Evolutionary conservation across 1,140 invertebrate genomes (phyloP).

Genomic region (Microvelia longipes): DNA sequence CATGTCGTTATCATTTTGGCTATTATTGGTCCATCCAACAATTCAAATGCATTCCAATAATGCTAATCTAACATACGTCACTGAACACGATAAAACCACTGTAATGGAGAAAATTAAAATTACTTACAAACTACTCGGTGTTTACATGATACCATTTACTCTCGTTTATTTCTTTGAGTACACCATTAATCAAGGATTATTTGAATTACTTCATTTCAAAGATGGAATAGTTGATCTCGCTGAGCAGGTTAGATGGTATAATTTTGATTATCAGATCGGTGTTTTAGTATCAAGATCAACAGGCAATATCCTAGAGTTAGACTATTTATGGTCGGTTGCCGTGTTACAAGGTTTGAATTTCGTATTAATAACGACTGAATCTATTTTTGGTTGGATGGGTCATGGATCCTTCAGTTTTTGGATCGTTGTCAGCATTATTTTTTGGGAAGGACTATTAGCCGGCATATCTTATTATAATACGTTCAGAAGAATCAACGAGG

Average conservation of each 20-base stretch:
- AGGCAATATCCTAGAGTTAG: conserved; percentile 52
- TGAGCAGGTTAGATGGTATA: conserved; percentile 69
- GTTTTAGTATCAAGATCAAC: conserved; percentile 77
- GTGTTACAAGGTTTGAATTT: conserved; percentile 57
- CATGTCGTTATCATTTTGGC: conserved; percentile 39
- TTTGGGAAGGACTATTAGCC: conserved; percentile 67
- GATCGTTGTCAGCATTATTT: conserved; percentile 55
- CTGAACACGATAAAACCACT: background rate
- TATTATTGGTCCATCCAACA: background rate
- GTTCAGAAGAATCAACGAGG: conserved; percentile 56
- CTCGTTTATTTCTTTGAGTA: conserved; percentile 78
- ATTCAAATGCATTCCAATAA: background rate
- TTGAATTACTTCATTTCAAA: conserved; percentile 58
- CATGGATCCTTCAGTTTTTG: conserved; percentile 42
- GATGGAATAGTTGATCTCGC: conserved; percentile 43
- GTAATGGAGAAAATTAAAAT: conserved; percentile 35
- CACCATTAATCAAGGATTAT: conserved; percentile 79
- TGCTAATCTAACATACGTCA: background rate
- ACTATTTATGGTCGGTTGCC: conserved; percentile 57
- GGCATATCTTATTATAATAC: conserved; percentile 81
- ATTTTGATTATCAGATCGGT: conserved; percentile 74
- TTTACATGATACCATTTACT: conserved; percentile 63
- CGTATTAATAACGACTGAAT: conserved; percentile 45
- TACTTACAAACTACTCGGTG: conserved; percentile 44
- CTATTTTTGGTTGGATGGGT: conserved; percentile 48